These are phyloP conservation scores for Aurelia coerulea DNA, from an alignment of 30 jellyfish, hydroid and myxozoan species.

Conservation along the genomic window DNA sequence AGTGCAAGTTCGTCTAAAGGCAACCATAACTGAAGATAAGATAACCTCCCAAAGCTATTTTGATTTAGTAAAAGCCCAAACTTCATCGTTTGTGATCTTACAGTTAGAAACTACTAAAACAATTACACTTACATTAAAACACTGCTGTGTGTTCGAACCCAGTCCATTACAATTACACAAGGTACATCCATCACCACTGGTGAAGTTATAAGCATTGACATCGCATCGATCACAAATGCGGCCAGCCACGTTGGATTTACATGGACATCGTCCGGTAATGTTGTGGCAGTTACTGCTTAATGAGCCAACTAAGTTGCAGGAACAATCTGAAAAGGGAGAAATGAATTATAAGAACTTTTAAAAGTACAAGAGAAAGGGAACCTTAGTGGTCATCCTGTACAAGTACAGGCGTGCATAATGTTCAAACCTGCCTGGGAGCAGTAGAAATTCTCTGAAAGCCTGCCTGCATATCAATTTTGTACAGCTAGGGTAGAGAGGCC, in stretches of 20 bases:
- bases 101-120: neutral
- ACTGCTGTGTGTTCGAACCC: slow-evolving; percentile 82
- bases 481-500: no score
- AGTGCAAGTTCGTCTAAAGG: no score
- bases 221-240: slow-evolving; percentile 85
- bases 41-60: no score
- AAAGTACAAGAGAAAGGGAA: no score
- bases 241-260: slow-evolving; percentile 71
- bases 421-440: no score
- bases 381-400: no score
- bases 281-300: slow-evolving; percentile 39
- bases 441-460: no score
- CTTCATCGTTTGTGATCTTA: no score
- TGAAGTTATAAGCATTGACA: slow-evolving; percentile 75
- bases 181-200: slow-evolving; percentile 84
- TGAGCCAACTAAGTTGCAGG: slow-evolving; percentile 84
- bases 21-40: no score
- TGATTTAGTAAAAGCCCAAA: no score
- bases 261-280: slow-evolving; percentile 81
- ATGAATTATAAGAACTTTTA: neutral
- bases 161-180: slow-evolving; percentile 78
- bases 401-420: no score
- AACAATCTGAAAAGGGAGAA: slow-evolving; percentile 63
- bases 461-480: no score
- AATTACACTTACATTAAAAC: slow-evolving; percentile 67